phyloP scores from a whole-genome alignment of 1,140 invertebrate species.

The Caenorhabditis brenneri region DNA sequence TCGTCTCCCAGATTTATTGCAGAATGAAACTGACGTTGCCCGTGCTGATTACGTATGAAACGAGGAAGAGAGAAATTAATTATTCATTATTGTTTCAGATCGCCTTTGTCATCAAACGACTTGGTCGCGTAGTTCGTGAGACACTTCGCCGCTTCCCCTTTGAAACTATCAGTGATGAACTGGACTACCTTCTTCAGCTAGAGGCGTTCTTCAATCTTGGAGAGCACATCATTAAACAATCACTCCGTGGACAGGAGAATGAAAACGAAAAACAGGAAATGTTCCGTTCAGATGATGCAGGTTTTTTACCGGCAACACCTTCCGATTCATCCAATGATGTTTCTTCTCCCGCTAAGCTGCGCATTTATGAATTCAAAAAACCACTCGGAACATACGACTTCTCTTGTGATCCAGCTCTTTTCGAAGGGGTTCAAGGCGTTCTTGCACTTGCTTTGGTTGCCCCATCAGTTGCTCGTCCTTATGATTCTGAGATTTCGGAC shows the following conservation, averaged over 20 bases:
- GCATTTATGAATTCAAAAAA: background rate
- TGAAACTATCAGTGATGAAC: background rate
- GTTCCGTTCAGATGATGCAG: background rate
- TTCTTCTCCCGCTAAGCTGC: background rate
- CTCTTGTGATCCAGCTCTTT: background rate
- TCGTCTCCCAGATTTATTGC: background rate
- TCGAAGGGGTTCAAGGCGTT: constrained; percentile 31
- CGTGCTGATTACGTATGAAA: constrained; percentile 14
- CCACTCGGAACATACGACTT: constrained; percentile 3
- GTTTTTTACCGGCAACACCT: background rate
- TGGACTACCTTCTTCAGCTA: constrained; percentile 1
- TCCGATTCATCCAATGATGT: background rate
- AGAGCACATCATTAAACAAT: constrained; percentile 12
- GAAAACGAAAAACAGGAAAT: constrained; percentile 3
- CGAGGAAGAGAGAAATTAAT: background rate
- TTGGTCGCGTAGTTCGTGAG: constrained; percentile 8
- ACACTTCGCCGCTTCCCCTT: background rate
- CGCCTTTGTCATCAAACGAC: background rate
- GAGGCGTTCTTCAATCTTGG: constrained; percentile 6
- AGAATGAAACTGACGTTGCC: background rate
- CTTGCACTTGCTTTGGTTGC: background rate
- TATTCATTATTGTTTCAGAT: background rate
- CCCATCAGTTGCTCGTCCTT: background rate
- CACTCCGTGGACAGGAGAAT: constrained; percentile 18
- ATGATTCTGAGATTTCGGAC: background rate